Base-by-base conservation (phyloP, 2,888 invertebrate species). In the Nysson spinosus region DNA sequence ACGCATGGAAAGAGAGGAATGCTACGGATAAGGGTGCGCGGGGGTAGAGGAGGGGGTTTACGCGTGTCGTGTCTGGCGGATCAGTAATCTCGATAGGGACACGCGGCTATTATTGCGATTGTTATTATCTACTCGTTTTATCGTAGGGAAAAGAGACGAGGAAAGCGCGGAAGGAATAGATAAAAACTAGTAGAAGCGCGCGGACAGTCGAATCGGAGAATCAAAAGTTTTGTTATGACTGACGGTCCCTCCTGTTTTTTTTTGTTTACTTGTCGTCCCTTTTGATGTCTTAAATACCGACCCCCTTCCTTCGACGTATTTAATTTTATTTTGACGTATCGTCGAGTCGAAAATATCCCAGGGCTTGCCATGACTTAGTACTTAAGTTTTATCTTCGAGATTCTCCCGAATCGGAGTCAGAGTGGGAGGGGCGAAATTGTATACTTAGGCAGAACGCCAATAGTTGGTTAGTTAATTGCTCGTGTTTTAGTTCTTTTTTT, bases 291-390 rank as follows among this genome's bases (percentile, higher is more conserved):
- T 26, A 35, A 6, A 26, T 11, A 32, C 2, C n/a, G 20, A 3
- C 19, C 14, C 17, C 16, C 28, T 51, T 22, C 19, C 30, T 12
- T 39, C 46, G 47, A 43, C 20, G 14, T 49, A 50, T 34, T 50
- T 64, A 12, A 6, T 11, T 37, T 52, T 12, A 28, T 30, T 37
- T 14, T 30, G 11, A 5, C 7, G 16, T 17, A 22, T 42, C 63
- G 14, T 43, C 37, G 32, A 16, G 4, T 22, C 39, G 49, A 35
- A 65, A 17, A 11, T 60, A 42, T 44, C 44, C 47, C 37, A 49
- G 44, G 54, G 63, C 65, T 62, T 73, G 73, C 75, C 75, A 75
- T 75, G 77, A 76, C 75, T 12, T 75, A 76, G 55, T 65, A 64
- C 56, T 76, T 76, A 73, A 70, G 75, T 54, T 51, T 61, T 22